A percentile compares a stretch with the other conserved stretches of the same genome.
Evolutionary conservation across 2,797 vertebrate species (phyloP).

Genomic region (Anomalospiza imberbis): DNA sequence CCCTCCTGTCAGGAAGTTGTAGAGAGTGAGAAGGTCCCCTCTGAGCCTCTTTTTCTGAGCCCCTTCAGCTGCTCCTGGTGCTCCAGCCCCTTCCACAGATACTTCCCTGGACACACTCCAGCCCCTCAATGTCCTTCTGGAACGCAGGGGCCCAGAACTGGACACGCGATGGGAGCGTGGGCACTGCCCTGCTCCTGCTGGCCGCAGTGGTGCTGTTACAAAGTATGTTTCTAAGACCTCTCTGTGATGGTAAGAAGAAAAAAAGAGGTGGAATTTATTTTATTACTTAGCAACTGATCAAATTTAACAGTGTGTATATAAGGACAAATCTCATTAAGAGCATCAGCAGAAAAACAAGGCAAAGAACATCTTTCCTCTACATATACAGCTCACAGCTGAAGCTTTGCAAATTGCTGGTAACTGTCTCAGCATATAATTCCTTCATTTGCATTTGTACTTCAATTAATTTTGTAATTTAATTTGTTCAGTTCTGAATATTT

Average conservation of each 20-base stretch:
- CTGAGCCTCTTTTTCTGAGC: not conserved
- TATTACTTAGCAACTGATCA: not conserved
- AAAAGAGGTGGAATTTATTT: not conserved
- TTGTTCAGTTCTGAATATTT: not conserved
- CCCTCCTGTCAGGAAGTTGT: not conserved
- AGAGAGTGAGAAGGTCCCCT: not conserved
- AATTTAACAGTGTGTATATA: not conserved
- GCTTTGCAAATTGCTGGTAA: slow-evolving; percentile 16
- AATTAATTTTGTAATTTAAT: slow-evolving; percentile 46
- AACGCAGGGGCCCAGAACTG: not conserved
- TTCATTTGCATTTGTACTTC: slow-evolving; percentile 28
- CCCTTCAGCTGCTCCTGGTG: not conserved
- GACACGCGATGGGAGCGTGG: fast-evolving
- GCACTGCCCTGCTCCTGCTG: not conserved
- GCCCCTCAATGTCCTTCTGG: not conserved
- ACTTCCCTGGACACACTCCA: not conserved
- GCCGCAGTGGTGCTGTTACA: not conserved
- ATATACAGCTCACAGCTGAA: not conserved
- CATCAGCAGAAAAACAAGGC: not conserved
- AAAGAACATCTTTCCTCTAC: not conserved
- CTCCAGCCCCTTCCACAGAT: not conserved
- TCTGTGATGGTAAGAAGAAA: not conserved
- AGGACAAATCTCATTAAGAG: not conserved
- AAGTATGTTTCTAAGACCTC: not conserved
- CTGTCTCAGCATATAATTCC: not conserved